These are phyloP conservation scores for Drosophila ambigua DNA, from an alignment of 1,140 invertebrate species.

Conservation along the genomic window DNA sequence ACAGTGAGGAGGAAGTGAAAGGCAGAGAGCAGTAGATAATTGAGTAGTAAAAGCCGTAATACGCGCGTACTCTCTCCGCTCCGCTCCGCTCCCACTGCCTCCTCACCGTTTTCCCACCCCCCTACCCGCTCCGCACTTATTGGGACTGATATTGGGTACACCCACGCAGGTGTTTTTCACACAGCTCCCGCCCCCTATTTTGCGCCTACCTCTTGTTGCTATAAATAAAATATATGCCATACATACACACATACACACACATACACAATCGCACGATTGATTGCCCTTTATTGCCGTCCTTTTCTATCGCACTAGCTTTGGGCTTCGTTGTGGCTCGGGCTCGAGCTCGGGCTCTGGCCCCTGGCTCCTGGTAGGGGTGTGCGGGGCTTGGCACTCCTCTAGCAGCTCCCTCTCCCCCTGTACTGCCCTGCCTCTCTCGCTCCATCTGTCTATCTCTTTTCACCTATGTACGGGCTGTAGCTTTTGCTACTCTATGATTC, in stretches of 20 bases:
- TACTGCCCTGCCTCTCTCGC: background rate
- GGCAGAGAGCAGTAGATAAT: slow-evolving; percentile 37
- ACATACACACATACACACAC: slow-evolving; percentile 23
- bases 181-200: slow-evolving; percentile 34
- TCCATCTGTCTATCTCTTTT: background rate
- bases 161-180: too few species aligned
- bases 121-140: too few species aligned
- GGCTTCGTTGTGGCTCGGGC: too few species aligned
- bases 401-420: background rate
- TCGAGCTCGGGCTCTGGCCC: background rate
- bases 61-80: slow-evolving; percentile 22
- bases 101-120: background rate
- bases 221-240: slow-evolving; percentile 72
- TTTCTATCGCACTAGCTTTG: slow-evolving; percentile 1
- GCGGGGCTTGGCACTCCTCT: background rate
- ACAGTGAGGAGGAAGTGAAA: background rate
- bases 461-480: background rate
- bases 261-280: slow-evolving; percentile 64
- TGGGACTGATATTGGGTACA: too few species aligned
- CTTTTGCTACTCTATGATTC: too few species aligned
- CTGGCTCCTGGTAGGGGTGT: too few species aligned
- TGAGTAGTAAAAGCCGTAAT: slow-evolving; percentile 66
- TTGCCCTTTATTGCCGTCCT: slow-evolving; percentile 51
- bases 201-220: slow-evolving; percentile 67
- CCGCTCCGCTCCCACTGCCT: slow-evolving; percentile 4